Evolutionary conservation across 2,113 vertebrate genomes (phyloP), one percentile per base, ranked within the genome.

Genomic region (Uria aalge): DNA sequence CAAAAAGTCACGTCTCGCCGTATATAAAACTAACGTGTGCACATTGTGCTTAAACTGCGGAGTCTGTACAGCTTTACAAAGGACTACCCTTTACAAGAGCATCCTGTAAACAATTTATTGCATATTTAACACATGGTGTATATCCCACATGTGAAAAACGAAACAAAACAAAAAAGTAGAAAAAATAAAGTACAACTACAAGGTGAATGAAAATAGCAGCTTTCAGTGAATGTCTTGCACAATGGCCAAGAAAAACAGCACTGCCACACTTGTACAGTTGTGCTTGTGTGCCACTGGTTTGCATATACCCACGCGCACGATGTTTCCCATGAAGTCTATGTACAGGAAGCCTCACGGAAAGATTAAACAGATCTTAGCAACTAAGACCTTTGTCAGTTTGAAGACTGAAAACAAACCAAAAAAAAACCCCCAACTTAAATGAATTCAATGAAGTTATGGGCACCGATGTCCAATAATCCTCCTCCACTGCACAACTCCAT

Each of bases 41-140:
- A 99, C 99, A 98, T 99, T 99, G 99, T 99, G 99, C 99, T 99
- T 99, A 64, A 95, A 98, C 98, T 98, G 99, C 98, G 98, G 98
- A 98, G 98, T 99, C 98, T 99, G 97, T 98, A 98, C 98, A 99
- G 99, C 98, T 98, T 97, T 98, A 98, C 97, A 97, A 96, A 99
- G 98, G 98, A 97, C 97, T 84, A 63, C 97, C 98, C 97, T 96
- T 97, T 77, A 94, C 96, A 96, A 97, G 96, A 96, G 98, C 98
- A 97, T 98, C 98, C 98, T 98, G 99, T 99, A 99, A 99, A 99
- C 99, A 98, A 98, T 96, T 99, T 99, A 99, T 99, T 99, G 99
- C 99, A 99, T 99, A 99, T 99, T 98, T 98, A 98, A 99, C 98
- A 98, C 98, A 98, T 98, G 98, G 98, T 97, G 91, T 88, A 91